Evolutionary conservation across 2,113 vertebrate genomes (phyloP).

Genomic region (Okapia johnstoni): DNA sequence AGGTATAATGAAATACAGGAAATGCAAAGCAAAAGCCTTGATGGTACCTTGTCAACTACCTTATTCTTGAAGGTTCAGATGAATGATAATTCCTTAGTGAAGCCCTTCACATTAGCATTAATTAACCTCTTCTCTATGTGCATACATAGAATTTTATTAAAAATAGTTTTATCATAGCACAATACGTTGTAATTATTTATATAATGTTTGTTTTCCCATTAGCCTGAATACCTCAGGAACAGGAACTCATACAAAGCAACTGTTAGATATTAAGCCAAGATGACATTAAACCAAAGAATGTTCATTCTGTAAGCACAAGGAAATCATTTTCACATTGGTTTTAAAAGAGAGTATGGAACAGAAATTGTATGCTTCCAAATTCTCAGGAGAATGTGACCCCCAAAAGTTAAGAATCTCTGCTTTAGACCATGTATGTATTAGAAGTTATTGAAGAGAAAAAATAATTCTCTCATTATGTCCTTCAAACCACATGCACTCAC

Average conservation of each 20-base stretch:
- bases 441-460: not conserved
- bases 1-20: not conserved
- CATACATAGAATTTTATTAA: not conserved
- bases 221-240: not conserved
- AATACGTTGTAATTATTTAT: not conserved
- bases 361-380: slow-evolving; percentile 18
- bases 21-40: not conserved
- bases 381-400: not conserved
- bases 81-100: not conserved
- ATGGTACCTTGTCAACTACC: not conserved
- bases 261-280: not conserved
- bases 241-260: not conserved
- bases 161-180: not conserved
- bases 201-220: not conserved
- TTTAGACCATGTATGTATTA: not conserved
- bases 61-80: slow-evolving; percentile 27
- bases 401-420: not conserved
- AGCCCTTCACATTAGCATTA: not conserved
- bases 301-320: not conserved
- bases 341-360: slow-evolving; percentile 3
- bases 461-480: not conserved
- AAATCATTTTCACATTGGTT: not conserved
- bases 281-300: not conserved
- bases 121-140: not conserved
- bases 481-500: not conserved